Conservation (phyloP, 2,113 vertebrate genomes). For the Raphicerus campestris region DNA sequence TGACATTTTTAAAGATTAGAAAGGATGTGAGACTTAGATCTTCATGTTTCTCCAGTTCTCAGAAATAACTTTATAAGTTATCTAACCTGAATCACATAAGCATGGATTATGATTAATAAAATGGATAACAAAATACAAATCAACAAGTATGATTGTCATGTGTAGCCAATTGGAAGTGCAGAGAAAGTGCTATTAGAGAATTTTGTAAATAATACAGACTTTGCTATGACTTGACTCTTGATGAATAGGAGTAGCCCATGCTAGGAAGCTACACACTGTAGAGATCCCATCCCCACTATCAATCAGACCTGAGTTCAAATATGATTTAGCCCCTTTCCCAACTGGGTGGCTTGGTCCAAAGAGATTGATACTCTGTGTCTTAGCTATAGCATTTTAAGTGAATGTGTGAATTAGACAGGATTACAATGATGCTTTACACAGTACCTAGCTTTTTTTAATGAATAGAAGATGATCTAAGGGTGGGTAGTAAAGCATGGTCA, state of each 20-base stretch:
- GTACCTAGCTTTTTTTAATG: background rate
- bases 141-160: background rate
- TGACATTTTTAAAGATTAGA: background rate
- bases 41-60: background rate
- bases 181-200: background rate
- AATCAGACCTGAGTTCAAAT: background rate
- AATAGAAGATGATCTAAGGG: background rate
- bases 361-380: background rate
- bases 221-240: background rate
- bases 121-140: background rate
- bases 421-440: background rate
- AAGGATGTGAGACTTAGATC: background rate
- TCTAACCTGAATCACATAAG: background rate
- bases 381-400: background rate
- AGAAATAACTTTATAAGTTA: background rate
- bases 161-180: background rate
- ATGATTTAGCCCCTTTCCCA: background rate
- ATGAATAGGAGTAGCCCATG: background rate
- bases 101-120: background rate
- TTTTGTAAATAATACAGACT: background rate
- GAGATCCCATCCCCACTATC: background rate
- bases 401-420: background rate
- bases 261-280: background rate
- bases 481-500: background rate
- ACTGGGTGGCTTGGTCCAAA: background rate